Evolutionary conservation across 2,113 vertebrate genomes (phyloP), one percentile per base, ranked within the genome.

Genomic region (Tragulus kanchil): DNA sequence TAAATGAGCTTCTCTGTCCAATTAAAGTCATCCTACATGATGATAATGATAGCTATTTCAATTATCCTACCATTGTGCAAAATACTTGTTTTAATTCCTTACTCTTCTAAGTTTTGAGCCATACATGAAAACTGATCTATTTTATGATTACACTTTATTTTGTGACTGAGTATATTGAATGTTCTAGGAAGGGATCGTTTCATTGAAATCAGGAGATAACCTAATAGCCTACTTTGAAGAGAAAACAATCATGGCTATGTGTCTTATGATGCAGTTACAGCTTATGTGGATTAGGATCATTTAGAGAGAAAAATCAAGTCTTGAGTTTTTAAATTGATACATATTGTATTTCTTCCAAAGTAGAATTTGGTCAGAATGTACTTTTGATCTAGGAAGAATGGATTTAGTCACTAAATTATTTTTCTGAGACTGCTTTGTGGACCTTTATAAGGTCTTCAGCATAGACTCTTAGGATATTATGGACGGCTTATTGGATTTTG

Each of bases 311-410:
- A 90, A 78, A 65, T 14, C 67, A 26, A 84, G 11, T 83, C 54
- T 28, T 85, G 50, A 69, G 6, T 82, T 81, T 96, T 92, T 45
- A 85, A 93, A 79, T 87, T 56, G 78, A 26, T 64, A 59, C 7
- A 7, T 59, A 4, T 48, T 69, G 3, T 56, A 48, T 89, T 85
- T 95, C 26, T 92, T 90, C 0, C 69, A 85, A 86, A 75, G 64
- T 93, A 82, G 52, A 77, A 89, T 89, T 97, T 75, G 31, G 5
- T 93, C 42, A 85, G 81, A 77, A 82, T 87, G 14, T 78, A 50
- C 85, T 90, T 97, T 94, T 93, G 45, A 95, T 62, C 28, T 56
- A 90, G 56, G 45, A 89, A 25, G 89, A 86, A 23, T 56, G 13
- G 56, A 75, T 89, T 90, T 85, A 93, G 54, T 94, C 78, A 90